phyloP scores from a whole-genome alignment of 2,113 vertebrate species.

The Tragelaphus strepsiceros region DNA sequence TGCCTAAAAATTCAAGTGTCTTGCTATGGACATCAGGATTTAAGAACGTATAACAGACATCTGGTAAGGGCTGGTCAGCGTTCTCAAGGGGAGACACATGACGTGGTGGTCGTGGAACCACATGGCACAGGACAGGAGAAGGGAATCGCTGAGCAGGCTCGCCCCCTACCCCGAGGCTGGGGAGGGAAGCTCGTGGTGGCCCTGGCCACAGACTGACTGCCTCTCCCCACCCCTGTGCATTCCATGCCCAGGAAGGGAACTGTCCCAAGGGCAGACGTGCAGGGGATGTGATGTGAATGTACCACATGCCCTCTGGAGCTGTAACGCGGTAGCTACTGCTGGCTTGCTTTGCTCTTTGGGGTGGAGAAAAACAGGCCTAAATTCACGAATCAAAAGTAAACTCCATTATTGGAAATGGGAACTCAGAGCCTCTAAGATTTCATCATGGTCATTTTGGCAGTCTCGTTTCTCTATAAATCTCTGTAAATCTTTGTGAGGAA shows the following conservation, averaged over 20 bases:
- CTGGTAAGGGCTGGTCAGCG: background rate
- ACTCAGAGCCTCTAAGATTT: background rate
- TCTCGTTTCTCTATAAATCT: background rate
- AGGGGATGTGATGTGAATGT: rapidly evolving
- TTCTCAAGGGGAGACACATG: rapidly evolving
- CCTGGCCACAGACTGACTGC: background rate
- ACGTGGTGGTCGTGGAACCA: rapidly evolving
- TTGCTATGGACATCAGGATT: background rate
- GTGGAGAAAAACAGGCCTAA: background rate
- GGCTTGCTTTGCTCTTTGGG: background rate
- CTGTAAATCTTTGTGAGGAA: background rate
- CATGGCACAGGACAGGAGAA: rapidly evolving
- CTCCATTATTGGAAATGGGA: background rate
- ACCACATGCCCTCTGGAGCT: rapidly evolving
- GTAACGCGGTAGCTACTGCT: rapidly evolving
- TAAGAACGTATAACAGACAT: background rate
- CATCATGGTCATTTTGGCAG: background rate
- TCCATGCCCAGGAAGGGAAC: background rate
- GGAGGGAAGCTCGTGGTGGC: rapidly evolving
- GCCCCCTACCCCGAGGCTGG: rapidly evolving
- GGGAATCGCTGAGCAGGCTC: rapidly evolving
- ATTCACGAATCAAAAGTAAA: background rate
- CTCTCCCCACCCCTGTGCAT: background rate
- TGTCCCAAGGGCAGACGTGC: rapidly evolving
- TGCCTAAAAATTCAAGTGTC: background rate